phyloP scores from a whole-genome alignment of 2,888 invertebrate genomes.

The Homarus gammarus region DNA sequence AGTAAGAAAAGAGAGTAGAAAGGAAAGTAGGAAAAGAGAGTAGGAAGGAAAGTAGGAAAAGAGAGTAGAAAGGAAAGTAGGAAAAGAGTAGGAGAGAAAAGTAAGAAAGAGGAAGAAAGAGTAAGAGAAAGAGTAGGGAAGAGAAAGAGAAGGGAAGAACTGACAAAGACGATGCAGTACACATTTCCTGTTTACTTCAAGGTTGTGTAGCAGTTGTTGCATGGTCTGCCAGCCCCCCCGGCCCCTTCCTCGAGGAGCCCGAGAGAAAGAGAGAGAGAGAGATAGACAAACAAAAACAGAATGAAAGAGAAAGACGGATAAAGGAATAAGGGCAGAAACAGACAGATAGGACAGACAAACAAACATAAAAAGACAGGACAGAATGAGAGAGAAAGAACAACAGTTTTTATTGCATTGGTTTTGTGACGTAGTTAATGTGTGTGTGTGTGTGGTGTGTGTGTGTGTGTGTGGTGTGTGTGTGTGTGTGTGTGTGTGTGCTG shows the following conservation, averaged over 20 bases:
- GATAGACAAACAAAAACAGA: neutral
- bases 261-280: neutral
- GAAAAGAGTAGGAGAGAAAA: neutral
- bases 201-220: no score
- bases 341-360: neutral
- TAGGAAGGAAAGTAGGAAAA: neutral
- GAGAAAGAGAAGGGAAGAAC: neutral
- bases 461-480: conserved; percentile 27
- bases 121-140: neutral
- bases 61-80: no score
- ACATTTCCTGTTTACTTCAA: no score
- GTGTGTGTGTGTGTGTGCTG: conserved; percentile 10
- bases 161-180: neutral
- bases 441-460: no score
- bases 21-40: neutral
- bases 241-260: no score
- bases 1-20: neutral
- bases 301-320: conserved; percentile 10
- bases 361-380: neutral
- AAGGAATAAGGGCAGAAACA: neutral
- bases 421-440: no score
- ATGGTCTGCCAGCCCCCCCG: no score
- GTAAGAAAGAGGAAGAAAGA: neutral
- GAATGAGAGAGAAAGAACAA: neutral
- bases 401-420: no score